Percentiles rank a stretch among this genome's conserved stretches.
Conservation (phyloP, 2,888 invertebrate species). For the Branchellion lobata region DNA sequence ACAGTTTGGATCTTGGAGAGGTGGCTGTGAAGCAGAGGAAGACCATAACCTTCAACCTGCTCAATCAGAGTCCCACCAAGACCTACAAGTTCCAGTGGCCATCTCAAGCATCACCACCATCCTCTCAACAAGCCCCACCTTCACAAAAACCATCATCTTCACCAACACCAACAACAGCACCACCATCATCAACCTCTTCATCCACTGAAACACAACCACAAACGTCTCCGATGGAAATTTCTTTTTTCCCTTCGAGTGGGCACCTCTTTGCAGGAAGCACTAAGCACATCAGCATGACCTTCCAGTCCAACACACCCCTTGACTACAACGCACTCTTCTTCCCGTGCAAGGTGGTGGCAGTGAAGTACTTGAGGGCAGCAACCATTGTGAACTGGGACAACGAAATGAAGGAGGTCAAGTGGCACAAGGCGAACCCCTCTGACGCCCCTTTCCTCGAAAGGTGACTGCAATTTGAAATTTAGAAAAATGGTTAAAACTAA, state of each 20-base stretch:
- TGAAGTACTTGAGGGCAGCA: slow-evolving; percentile 57
- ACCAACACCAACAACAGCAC: neutral
- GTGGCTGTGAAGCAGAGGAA: neutral
- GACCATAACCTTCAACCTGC: neutral
- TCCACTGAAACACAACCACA: neutral
- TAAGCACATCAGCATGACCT: slow-evolving; percentile 66
- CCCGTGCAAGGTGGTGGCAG: slow-evolving; percentile 58
- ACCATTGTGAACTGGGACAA: slow-evolving; percentile 62
- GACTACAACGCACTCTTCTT: slow-evolving; percentile 54
- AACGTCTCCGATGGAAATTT: neutral
- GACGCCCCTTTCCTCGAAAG: neutral
- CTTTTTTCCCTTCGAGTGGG: slow-evolving; percentile 64
- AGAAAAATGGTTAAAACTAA: neutral
- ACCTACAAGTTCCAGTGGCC: neutral
- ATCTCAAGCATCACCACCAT: neutral
- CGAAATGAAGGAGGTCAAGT: slow-evolving; percentile 60
- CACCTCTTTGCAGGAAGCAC: slow-evolving; percentile 60
- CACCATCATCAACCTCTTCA: neutral
- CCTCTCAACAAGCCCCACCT: neutral
- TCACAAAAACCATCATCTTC: neutral
- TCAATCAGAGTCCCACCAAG: neutral
- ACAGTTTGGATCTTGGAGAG: neutral
- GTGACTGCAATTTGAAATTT: neutral
- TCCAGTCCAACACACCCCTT: slow-evolving; percentile 63
- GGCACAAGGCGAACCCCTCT: slow-evolving; percentile 56